A percentile compares a stretch with the other conserved stretches of the same genome.
Evolutionary conservation across 2,888 invertebrate species (phyloP).

Genomic region (Allophyes oxyacanthae): DNA sequence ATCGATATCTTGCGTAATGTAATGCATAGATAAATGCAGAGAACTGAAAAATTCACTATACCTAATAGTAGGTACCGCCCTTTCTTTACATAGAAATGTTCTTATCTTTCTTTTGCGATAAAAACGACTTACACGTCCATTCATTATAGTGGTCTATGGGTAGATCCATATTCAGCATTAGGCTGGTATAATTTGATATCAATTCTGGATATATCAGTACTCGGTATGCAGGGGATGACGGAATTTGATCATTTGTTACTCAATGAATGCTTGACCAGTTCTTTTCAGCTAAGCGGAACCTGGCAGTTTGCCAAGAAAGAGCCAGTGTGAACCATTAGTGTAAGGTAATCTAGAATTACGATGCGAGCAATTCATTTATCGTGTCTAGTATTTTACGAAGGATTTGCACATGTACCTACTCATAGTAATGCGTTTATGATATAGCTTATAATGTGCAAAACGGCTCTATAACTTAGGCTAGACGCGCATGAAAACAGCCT

Average conservation of each 20-base stretch:
- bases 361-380: slow-evolving; percentile 29
- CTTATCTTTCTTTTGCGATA: no score
- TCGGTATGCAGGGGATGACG: slow-evolving; percentile 13
- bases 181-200: no score
- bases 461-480: slow-evolving; percentile 9
- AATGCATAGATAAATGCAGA: no score
- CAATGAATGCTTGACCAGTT: slow-evolving; percentile 29
- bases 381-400: slow-evolving; percentile 16
- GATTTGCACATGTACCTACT: slow-evolving; percentile 16
- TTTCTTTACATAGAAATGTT: no score
- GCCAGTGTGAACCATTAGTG: slow-evolving; percentile 28
- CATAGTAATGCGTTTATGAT: slow-evolving; percentile 10
- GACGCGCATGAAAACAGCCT: slow-evolving; percentile 18
- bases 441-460: slow-evolving; percentile 9
- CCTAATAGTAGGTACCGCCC: no score
- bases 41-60: no score
- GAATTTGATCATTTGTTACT: slow-evolving; percentile 15
- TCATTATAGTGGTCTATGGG: no score
- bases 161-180: no score
- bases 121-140: no score
- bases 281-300: slow-evolving; percentile 12
- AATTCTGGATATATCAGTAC: no score
- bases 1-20: background rate
- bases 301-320: slow-evolving; percentile 38
- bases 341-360: slow-evolving; percentile 38